Conservation (phyloP, 2,888 invertebrate species). For the Shargacucullia verbasci region DNA sequence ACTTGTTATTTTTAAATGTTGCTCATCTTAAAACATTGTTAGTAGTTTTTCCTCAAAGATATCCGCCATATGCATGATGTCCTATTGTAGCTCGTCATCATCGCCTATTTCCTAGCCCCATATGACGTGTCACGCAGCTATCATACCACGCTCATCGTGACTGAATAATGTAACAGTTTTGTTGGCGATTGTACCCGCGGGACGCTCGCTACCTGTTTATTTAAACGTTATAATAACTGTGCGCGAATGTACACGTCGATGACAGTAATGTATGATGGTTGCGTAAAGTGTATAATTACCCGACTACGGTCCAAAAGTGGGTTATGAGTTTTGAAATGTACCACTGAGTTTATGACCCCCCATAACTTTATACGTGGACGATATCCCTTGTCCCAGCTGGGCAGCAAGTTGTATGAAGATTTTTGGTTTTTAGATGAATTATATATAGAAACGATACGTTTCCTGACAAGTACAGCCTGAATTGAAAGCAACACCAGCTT, state of each 20-base stretch:
- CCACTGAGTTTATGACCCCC: constrained; percentile 4
- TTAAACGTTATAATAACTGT: constrained; percentile 47
- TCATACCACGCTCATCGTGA: constrained; percentile 41
- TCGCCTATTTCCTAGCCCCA: constrained; percentile 10
- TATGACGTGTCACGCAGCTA: constrained; percentile 47
- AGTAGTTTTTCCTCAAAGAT: neutral
- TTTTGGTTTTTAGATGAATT: neutral
- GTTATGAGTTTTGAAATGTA: constrained; percentile 4
- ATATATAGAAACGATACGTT: no score
- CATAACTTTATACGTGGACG: neutral
- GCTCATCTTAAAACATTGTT: neutral
- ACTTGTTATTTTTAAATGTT: no score
- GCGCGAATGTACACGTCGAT: constrained; percentile 31
- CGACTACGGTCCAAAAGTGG: constrained; percentile 28
- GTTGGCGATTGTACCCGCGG: constrained; percentile 46
- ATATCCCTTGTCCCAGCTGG: neutral
- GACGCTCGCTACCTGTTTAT: constrained; percentile 45
- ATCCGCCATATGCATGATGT: constrained; percentile 1
- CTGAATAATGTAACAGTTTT: constrained; percentile 60
- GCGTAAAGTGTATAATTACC: constrained; percentile 12
- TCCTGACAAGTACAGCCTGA: no score
- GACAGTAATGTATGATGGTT: constrained; percentile 19
- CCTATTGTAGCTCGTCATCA: neutral
- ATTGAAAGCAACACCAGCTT: no score
- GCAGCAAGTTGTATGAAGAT: neutral